Base-by-base conservation (phyloP, 2,888 invertebrate species). In the Trichogramma evanescens region DNA sequence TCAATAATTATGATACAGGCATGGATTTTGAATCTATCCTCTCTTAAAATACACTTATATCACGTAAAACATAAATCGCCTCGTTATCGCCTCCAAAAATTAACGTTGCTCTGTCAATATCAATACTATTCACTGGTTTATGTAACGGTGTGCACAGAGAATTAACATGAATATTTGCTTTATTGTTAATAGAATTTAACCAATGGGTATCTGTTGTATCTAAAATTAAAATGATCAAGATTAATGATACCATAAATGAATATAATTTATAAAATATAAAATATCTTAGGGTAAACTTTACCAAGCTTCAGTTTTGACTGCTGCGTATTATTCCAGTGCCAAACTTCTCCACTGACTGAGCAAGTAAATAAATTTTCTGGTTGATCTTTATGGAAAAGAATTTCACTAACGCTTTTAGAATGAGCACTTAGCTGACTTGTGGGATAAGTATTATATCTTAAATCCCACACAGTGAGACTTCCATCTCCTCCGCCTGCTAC, bases 71-170 rank as follows among this genome's bases (percentile, higher is more conserved):
- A 78, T 92, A 93, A 67, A 95, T 80, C 40, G 94, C 93, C 81
- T 95, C 95, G 75, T 90, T 91, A 72, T 95, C 94, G 66, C 90
- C 87, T 2, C 93, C 92, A 77, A 91, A 93, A 42, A 95, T 77
- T 53, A 94, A 80, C 65, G 85, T 87, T 51, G 86, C 84, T 67
- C 84, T 85, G 68, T 87, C 85, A 58, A 93, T 84, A 79, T 94
- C 90, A 54, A 95, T 80, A 39, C 87, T 86, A 74, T 95, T 95
- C 48, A 95, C 84, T 0, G 94, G 82, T 71, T 91, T 88, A 64
- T 88, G 87, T 67, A 92, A 80, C 10, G 84, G 82, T 0, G 87
- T 84, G 80, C 93, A 87, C 4, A 95, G 75, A 0, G 89, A 86
- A 53, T 85, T 87, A 0, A 91, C 86, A 70, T 87, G 85, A 74